Conservation (phyloP, 2,797 vertebrate species). For the Erethizon dorsatum region DNA sequence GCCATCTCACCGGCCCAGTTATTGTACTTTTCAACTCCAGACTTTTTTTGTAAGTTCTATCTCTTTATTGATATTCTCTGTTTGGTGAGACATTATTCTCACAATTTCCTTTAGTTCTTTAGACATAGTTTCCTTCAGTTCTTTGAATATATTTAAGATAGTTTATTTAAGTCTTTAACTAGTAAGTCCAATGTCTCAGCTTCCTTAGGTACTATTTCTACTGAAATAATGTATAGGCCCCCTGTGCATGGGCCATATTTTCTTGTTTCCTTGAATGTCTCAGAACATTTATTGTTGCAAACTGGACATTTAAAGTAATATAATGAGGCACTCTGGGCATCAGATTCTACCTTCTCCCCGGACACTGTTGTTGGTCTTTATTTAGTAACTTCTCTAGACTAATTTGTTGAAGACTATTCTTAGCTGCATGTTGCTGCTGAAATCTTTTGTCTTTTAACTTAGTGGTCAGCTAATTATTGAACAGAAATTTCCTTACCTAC, state of each 20-base stretch:
- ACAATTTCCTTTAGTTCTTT: not conserved
- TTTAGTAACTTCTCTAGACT: not conserved
- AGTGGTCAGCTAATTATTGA: not conserved
- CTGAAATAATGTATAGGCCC: not conserved
- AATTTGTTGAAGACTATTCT: not conserved
- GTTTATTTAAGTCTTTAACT: not conserved
- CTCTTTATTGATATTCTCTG: not conserved
- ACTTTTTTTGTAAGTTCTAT: not conserved
- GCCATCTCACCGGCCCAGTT: too few species aligned
- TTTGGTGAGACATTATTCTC: not conserved
- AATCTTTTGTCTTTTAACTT: not conserved
- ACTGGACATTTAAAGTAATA: not conserved
- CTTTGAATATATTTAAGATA: not conserved
- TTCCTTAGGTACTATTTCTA: not conserved
- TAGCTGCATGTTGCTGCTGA: not conserved
- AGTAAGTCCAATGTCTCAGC: not conserved
- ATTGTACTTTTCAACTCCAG: not conserved
- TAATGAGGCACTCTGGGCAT: not conserved
- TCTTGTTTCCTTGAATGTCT: not conserved
- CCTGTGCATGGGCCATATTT: not conserved
- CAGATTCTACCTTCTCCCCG: not conserved
- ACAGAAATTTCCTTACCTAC: not conserved
- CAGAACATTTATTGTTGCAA: not conserved
- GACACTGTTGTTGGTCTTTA: not conserved
- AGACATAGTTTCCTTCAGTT: not conserved